Evolutionary conservation across 2,113 vertebrate genomes (phyloP), one percentile per base, ranked within the genome.

Genomic region (Xyliphius kryptos): DNA sequence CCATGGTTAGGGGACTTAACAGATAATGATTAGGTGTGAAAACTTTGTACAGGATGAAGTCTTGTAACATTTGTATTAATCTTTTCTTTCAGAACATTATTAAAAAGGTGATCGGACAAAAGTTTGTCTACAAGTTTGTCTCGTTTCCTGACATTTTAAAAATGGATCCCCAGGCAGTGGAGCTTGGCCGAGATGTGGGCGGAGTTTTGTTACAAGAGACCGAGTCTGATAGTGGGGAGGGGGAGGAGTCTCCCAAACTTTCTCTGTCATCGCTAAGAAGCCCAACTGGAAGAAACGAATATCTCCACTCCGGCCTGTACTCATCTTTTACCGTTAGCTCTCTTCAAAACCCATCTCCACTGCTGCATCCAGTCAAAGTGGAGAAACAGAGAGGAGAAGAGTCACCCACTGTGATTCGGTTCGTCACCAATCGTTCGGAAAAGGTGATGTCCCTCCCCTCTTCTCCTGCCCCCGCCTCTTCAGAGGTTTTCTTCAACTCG

Each of bases 61-160:
- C 26, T 32, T 32, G n/a, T 32, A 32, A 32, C 26, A 32, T 32
- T 32, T 32, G 26, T 2, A 3, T 32, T 32, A 5, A 32, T 32
- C 26, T 32, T 32, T 32, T 32, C 7, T 32, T 32, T 32, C 2
- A 32, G 26, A 93, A 93, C 76, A 93, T 93, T 79, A 93, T 93
- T 81, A 94, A 93, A 85, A 94, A 93, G 79, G 91, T 94, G 76
- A 94, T 92, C 0, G 91, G 91, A 32, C 91, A 92, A 76, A 94
- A 94, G 81, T 93, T 94, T 79, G 91, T 94, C 51, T 94, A 94
- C 83, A 94, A 93, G 78, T 93, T 93, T 56, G 91, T 94, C 71
- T 94, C 91, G 1, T 94, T 94, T 79, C 91, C 91, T 10, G 91
- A 94, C 67, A 93, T 92, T 60, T 79, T 93, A 67, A 94, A 93